These are phyloP conservation scores for Larimichthys crocea DNA, from an alignment of 2,113 vertebrate species.

Conservation along the genomic window DNA sequence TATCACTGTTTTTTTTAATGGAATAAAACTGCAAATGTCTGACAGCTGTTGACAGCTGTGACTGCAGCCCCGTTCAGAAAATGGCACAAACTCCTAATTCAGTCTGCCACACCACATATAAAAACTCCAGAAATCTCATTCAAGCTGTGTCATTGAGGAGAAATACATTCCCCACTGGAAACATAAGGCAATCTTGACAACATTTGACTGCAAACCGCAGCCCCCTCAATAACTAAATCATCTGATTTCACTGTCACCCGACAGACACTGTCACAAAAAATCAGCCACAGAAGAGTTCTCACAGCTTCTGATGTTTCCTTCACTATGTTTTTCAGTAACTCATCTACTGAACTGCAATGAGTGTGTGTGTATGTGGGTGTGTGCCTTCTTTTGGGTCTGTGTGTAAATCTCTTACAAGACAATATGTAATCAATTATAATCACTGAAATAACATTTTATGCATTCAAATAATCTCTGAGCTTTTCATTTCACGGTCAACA, in stretches of 20 bases:
- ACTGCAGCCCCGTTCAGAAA: conserved; percentile 12
- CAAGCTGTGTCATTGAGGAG: conserved; percentile 32
- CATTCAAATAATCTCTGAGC: too few species aligned
- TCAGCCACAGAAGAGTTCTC: conserved; percentile 17
- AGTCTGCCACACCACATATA: conserved; percentile 16
- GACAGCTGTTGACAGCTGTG: conserved; percentile 40
- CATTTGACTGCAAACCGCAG: conserved; percentile 46
- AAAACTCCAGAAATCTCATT: conserved; percentile 58
- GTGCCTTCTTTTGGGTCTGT: conserved; percentile 4
- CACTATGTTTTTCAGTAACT: conserved; percentile 15
- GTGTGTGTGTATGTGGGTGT: not conserved
- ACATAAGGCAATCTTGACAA: conserved; percentile 48
- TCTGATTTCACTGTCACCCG: conserved; percentile 41
- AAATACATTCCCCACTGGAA: conserved; percentile 41
- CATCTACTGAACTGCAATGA: conserved; percentile 17
- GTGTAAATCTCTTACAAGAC: not conserved
- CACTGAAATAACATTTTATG: not conserved
- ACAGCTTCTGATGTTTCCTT: conserved; percentile 2
- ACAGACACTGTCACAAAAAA: conserved; percentile 37
- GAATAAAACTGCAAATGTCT: conserved; percentile 9
- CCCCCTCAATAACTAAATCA: conserved; percentile 43
- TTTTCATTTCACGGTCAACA: conserved; percentile 13
- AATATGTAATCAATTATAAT: not conserved
- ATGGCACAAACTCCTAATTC: conserved; percentile 49
- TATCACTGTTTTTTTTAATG: not conserved